phyloP scores from a whole-genome alignment of 2,113 vertebrate species.

The Garra rufa region DNA sequence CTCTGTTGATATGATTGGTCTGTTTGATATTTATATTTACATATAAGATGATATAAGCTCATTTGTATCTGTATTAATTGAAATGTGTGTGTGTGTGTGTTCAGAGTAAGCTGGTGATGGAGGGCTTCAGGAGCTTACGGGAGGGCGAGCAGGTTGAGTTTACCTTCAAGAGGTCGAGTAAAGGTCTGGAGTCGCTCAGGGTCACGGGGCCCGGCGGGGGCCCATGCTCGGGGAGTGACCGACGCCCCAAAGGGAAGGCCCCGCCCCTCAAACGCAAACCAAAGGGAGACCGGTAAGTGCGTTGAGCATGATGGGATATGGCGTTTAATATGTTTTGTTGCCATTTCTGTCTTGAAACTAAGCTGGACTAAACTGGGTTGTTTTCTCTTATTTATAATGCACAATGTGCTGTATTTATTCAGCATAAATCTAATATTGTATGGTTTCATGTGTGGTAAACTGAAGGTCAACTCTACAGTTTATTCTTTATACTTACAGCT shows the following conservation, averaged over 20 bases:
- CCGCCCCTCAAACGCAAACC: constrained; percentile 93
- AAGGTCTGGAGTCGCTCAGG: constrained; percentile 98
- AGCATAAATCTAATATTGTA: background rate
- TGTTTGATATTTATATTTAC: background rate
- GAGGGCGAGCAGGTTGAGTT: constrained; percentile 99
- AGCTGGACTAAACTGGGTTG: background rate
- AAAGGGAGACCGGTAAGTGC: constrained; percentile 96
- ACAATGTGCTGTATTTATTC: background rate
- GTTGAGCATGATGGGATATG: constrained; percentile 31
- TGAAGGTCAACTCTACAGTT: background rate
- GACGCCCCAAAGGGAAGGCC: constrained; percentile 97
- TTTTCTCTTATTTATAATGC: background rate
- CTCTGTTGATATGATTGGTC: background rate
- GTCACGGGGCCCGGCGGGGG: constrained; percentile 96
- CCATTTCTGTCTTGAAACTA: too few relatives aligned
- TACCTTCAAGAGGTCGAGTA: constrained; percentile 98
- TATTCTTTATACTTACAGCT: background rate
- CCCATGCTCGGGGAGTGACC: constrained; percentile 95
- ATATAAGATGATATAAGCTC: background rate
- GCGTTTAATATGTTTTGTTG: constrained; percentile 15
- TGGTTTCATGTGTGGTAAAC: background rate
- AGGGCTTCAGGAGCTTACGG: constrained; percentile 99
- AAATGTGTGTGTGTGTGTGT: constrained; percentile 8
- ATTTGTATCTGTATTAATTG: background rate
- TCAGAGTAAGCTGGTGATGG: constrained; percentile 99